Evolutionary conservation across 2,888 invertebrate species (phyloP).

Genomic region (Sarcophaga rosellei): DNA sequence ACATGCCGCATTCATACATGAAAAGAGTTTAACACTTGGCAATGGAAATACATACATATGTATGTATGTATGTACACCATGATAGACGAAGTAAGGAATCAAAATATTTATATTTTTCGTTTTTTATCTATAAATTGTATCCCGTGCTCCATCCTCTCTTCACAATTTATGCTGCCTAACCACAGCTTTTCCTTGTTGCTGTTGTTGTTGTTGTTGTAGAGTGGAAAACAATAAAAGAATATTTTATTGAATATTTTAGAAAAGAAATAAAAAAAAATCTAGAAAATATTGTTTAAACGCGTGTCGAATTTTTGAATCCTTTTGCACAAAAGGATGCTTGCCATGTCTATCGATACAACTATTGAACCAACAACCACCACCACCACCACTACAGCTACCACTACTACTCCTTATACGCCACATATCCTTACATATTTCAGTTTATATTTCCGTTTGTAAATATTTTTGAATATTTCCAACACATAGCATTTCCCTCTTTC

Average conservation of each 20-base stretch:
- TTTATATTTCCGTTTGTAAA: constrained; percentile 63
- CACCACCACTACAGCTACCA: constrained; percentile 58
- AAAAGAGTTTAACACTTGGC: constrained; percentile 59
- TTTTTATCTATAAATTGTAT: constrained; percentile 58
- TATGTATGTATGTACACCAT: no score
- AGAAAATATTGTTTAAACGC: constrained; percentile 68
- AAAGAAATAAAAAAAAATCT: constrained; percentile 16
- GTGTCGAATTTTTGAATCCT: constrained; percentile 67
- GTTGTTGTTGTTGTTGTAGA: neutral
- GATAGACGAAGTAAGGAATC: neutral
- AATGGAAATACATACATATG: no score
- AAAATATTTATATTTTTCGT: constrained; percentile 31
- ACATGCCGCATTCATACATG: neutral
- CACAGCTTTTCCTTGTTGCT: neutral
- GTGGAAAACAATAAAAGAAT: constrained; percentile 36
- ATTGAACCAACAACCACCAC: constrained; percentile 59
- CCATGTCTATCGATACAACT: constrained; percentile 45
- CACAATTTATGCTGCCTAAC: neutral
- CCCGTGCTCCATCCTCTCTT: constrained; percentile 11
- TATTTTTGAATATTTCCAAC: constrained; percentile 55
- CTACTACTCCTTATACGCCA: constrained; percentile 38
- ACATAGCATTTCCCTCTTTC: constrained; percentile 34
- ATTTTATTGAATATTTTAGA: constrained; percentile 62
- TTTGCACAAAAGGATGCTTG: constrained; percentile 25
- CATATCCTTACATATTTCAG: constrained; percentile 52